Percentiles rank a stretch among this genome's conserved stretches.
Evolutionary conservation across 2,888 invertebrate species (phyloP).

Genomic region (Tetragnatha montana): DNA sequence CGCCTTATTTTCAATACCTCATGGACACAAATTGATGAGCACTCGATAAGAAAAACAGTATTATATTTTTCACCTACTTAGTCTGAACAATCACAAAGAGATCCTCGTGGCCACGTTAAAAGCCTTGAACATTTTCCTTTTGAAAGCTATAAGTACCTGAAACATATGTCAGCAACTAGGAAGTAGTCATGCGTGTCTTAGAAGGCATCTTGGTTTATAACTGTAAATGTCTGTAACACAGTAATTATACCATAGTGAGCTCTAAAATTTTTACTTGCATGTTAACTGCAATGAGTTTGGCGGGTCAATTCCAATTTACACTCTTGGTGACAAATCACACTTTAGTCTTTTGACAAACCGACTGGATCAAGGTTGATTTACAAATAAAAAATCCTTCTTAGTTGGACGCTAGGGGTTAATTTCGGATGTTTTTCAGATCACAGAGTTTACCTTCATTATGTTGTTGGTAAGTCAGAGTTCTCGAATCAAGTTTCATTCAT

Average conservation of each 20-base stretch:
- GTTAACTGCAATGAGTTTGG: slow-evolving; percentile 52
- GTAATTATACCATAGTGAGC: slow-evolving; percentile 44
- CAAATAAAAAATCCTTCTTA: too few species aligned
- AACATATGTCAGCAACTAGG: slow-evolving; percentile 70
- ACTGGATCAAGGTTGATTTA: too few species aligned
- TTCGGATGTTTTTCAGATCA: too few species aligned
- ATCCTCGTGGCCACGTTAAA: slow-evolving; percentile 22
- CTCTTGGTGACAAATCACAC: too few species aligned
- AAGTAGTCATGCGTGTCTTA: slow-evolving; percentile 65
- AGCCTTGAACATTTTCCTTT: slow-evolving; percentile 36
- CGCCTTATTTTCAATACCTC: slow-evolving; percentile 55
- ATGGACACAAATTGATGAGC: slow-evolving; percentile 63
- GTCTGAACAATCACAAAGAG: slow-evolving; percentile 46
- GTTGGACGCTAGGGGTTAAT: too few species aligned
- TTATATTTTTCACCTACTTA: slow-evolving; percentile 44
- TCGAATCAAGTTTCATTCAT: too few species aligned
- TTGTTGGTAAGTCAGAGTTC: too few species aligned
- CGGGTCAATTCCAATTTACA: not conserved
- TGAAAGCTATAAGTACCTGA: slow-evolving; percentile 54
- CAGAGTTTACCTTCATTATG: too few species aligned
- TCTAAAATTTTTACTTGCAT: slow-evolving; percentile 60
- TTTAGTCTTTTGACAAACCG: too few species aligned
- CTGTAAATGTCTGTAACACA: slow-evolving; percentile 63
- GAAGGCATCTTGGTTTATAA: slow-evolving; percentile 70
- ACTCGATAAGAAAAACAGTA: slow-evolving; percentile 36